These are phyloP conservation scores for Epinotia bilunana DNA, from an alignment of 2,888 invertebrate genomes.

Conservation along the genomic window DNA sequence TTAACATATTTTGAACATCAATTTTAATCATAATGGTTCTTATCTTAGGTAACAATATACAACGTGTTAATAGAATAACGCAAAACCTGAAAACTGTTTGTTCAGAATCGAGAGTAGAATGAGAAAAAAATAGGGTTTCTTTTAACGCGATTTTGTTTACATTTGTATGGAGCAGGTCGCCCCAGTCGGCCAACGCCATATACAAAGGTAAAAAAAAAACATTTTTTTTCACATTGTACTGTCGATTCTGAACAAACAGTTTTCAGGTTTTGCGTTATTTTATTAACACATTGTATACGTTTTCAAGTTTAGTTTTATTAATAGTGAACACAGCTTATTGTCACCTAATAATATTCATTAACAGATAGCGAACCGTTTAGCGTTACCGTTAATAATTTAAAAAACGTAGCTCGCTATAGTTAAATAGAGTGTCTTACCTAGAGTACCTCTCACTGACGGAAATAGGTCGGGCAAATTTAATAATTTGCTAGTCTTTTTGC, in stretches of 20 bases:
- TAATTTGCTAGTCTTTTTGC: conserved; percentile 56
- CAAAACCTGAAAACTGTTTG: too few species aligned
- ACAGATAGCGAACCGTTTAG: conserved; percentile 9
- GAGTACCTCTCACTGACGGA: conserved; percentile 47
- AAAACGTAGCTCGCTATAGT: conserved; percentile 26
- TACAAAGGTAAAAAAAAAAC: too few species aligned
- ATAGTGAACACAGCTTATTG: not conserved
- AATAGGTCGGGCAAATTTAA: conserved; percentile 64
- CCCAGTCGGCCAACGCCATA: too few species aligned
- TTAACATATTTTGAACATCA: not conserved
- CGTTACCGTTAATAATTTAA: conserved; percentile 28
- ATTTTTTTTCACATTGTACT: too few species aligned
- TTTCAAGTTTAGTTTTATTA: not conserved
- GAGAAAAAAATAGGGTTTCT: too few species aligned
- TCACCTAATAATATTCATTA: not conserved
- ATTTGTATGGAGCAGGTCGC: too few species aligned
- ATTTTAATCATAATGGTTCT: not conserved
- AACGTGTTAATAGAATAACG: too few species aligned
- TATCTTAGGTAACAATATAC: not conserved
- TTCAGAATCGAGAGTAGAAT: too few species aligned
- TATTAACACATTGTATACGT: too few species aligned
- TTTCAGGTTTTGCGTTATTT: too few species aligned
- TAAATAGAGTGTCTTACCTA: conserved; percentile 42
- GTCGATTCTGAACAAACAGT: too few species aligned
- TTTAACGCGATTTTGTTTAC: too few species aligned